phyloP scores from a whole-genome alignment of 2,888 invertebrate species.

The Scaptomyza tumidula region DNA sequence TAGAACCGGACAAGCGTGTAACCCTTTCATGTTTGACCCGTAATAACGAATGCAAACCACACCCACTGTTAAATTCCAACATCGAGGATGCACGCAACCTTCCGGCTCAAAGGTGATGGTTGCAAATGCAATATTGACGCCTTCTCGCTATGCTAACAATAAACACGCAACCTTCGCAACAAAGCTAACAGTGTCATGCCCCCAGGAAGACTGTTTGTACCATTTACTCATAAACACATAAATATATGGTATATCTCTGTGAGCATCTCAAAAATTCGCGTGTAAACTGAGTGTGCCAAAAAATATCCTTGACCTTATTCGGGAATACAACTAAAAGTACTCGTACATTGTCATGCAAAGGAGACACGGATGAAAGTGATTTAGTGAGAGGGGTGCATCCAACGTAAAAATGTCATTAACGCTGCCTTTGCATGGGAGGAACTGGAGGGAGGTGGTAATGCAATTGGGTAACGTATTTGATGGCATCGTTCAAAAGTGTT shows the following conservation, averaged over 20 bases:
- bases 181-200: conserved; percentile 35
- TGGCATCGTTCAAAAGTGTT: conserved; percentile 48
- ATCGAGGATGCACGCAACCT: conserved; percentile 35
- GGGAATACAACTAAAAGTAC: conserved; percentile 24
- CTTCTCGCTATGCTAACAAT: conserved; percentile 18
- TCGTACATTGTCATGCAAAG: conserved; percentile 52
- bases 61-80: conserved; percentile 22
- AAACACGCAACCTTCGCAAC: conserved; percentile 47
- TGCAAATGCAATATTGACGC: conserved; percentile 40
- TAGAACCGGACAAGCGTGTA: neutral
- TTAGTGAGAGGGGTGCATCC: conserved; percentile 2
- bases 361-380: neutral
- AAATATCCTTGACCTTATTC: conserved; percentile 71
- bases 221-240: conserved; percentile 2
- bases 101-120: conserved; percentile 47
- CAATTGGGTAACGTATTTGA: conserved; percentile 2
- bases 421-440: conserved; percentile 5
- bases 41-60: neutral
- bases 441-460: neutral
- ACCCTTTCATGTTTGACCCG: neutral
- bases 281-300: conserved; percentile 27
- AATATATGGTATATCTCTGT: neutral
- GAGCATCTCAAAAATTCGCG: conserved; percentile 31
- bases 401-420: conserved; percentile 63
- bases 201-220: conserved; percentile 20